Conservation (phyloP, 2,113 vertebrate species). For the Macquaria ambigua region DNA sequence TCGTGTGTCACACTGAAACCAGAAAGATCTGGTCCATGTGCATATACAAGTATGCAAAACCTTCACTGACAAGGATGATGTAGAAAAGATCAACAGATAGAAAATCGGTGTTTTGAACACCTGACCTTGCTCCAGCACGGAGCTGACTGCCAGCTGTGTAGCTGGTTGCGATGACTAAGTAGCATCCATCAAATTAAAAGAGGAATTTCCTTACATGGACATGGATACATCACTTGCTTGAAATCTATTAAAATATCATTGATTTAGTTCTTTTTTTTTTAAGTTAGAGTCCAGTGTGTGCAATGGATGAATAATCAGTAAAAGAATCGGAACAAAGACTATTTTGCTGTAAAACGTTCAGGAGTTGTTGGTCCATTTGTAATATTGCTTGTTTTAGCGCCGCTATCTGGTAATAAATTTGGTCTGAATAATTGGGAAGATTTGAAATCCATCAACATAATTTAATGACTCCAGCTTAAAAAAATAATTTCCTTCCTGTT, state of each 20-base stretch:
- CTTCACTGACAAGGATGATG: neutral
- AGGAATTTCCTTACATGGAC: neutral
- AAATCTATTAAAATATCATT: neutral
- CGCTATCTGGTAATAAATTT: neutral
- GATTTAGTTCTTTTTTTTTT: neutral
- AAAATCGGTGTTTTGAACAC: slow-evolving; percentile 11
- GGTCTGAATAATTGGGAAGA: neutral
- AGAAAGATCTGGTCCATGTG: neutral
- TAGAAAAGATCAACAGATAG: neutral
- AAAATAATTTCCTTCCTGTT: neutral
- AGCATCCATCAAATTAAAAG: neutral
- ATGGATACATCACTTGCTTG: neutral
- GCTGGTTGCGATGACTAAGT: neutral
- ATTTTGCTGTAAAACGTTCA: neutral
- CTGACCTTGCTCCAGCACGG: neutral
- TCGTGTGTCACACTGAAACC: neutral
- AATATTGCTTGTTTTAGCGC: neutral
- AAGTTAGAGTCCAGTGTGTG: neutral
- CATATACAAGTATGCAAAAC: slow-evolving; percentile 1
- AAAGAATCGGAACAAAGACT: neutral
- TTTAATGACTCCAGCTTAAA: neutral
- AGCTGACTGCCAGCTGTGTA: neutral
- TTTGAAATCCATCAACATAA: neutral
- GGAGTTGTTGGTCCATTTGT: neutral
- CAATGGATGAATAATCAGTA: neutral